A percentile compares a stretch with the other conserved stretches of the same genome.
Evolutionary conservation across 2,888 invertebrate species (phyloP).

Genomic region (Thymelicus acteon): DNA sequence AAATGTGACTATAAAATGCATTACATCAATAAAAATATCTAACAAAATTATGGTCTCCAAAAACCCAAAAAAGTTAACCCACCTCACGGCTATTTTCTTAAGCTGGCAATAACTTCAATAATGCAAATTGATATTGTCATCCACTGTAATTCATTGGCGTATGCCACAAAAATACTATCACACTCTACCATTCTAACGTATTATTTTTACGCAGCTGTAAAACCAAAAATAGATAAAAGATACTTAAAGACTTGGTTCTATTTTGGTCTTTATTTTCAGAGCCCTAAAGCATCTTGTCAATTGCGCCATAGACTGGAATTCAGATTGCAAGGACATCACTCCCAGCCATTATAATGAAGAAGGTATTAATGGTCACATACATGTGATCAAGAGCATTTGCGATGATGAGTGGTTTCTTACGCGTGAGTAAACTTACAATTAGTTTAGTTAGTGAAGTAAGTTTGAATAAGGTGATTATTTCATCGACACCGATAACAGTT

Average conservation of each 20-base stretch:
- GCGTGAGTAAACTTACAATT: slow-evolving; percentile 51
- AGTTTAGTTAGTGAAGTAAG: no score
- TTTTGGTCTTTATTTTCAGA: slow-evolving; percentile 50
- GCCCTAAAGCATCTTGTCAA: slow-evolving; percentile 66
- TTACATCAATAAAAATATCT: no score
- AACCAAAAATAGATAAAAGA: no score
- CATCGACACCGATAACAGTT: neutral
- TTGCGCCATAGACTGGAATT: slow-evolving; percentile 75
- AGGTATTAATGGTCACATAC: slow-evolving; percentile 71
- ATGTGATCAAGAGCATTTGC: slow-evolving; percentile 67
- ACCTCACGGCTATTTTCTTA: no score
- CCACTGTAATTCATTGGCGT: no score
- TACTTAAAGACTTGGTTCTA: neutral
- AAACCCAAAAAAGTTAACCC: no score
- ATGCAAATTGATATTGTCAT: no score
- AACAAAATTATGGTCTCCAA: no score
- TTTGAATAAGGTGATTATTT: neutral
- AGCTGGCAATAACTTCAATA: no score
- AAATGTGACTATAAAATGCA: no score
- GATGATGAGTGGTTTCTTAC: slow-evolving; percentile 64
- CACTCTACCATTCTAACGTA: slow-evolving; percentile 3
- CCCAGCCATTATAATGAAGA: slow-evolving; percentile 73
- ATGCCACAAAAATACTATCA: no score
- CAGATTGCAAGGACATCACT: slow-evolving; percentile 68
- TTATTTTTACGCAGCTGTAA: neutral